Base-by-base conservation (phyloP, 1,140 invertebrate genomes). In the Andricus grossulariae region DNA sequence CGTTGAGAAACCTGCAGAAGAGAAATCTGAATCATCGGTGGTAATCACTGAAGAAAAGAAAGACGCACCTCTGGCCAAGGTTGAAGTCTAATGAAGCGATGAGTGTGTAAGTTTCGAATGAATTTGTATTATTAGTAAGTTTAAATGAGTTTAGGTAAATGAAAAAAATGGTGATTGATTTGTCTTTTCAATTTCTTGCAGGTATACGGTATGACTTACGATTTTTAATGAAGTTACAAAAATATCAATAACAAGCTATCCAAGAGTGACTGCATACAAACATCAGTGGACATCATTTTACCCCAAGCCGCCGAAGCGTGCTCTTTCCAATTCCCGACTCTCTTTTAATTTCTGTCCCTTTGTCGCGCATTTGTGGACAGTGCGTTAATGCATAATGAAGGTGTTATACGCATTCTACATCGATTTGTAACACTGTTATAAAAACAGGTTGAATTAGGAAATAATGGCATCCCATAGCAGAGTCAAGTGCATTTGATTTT, bases 61-160 rank as follows among this genome's bases (percentile, higher is more conserved):
- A 82, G 89, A 90, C 73, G 88, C 89, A 5, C 87, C 90, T 8
- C 80, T 90, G 84, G 89, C 89, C 76, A 91, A 88, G 51, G 85
- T 89, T 55, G 89, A 90, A 85, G 89, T 87, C 85, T 91, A 88
- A 88, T 86, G 52, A 80, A 72, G 60, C 76, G 72, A 49, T 79
- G 50, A 80, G 54, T 73, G 80, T 81, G 82, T 88, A 84, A 87
- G 57, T 76, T 76, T 78, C 10, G 39, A 10, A 19, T 15, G 52
- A 52, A 55, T 50, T 25, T 79, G 13, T 57, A 3, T 77, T n/a
- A 57, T 57, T 57, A 32, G 25, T 57, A 55, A 55, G 10, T 55
- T 55, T 55, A 18, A 55, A 55, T 10, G 11, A 55, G 16, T 55
- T 54, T 57, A 0, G 21, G 13, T 25, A 60, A 60, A 60, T 15